Evolutionary conservation across 2,888 invertebrate species (phyloP), one percentile per base, ranked within the genome.

Genomic region (Euzetes globulus): DNA sequence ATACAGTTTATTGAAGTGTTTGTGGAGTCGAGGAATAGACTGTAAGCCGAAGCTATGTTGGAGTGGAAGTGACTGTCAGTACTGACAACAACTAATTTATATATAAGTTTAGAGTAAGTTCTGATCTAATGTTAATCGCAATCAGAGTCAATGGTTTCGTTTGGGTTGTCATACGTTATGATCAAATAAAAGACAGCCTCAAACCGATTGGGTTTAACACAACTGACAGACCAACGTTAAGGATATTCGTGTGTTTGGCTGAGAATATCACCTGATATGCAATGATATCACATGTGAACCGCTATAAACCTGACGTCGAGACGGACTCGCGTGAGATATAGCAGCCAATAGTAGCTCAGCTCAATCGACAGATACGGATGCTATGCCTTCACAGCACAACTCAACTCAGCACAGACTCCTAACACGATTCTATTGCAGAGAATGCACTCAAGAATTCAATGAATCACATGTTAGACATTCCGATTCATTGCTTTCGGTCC

Each of bases 271-370:
- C 25, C 25, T 70, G 47, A 70, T 65, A 17, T 65, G 9, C 63
- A 65, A 6, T 65, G n/a, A 65, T 70, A 70, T 70, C 70, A 70
- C 70, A 70, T 70, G 70, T 65, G 60, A 65, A 37, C 11, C 63
- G n/a, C 29, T 15, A 37, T 33, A 29, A 29, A 5, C 9, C 63
- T 65, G 63, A 65, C 63, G 63, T 65, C 63, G 63, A 65, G 63
- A 37, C 19, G 33, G 58, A 45, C 41, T 70, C 47, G 70, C 70
- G 70, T 70, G 70, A 65, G 63, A 70, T 68, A 68, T 70, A 47
- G 3, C 25, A 70, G 13, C 70, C 70, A 70, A 70, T 70, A 11
- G 47, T 47, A 47, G 5, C 1, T 9, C 15, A 15, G 6, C 27
- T 47, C 70, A 22, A 70, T 70, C 70, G 70, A 70, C 70, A 37